These are phyloP conservation scores for Azemiops feae DNA, from an alignment of 2,113 vertebrate species.

Conservation along the genomic window DNA sequence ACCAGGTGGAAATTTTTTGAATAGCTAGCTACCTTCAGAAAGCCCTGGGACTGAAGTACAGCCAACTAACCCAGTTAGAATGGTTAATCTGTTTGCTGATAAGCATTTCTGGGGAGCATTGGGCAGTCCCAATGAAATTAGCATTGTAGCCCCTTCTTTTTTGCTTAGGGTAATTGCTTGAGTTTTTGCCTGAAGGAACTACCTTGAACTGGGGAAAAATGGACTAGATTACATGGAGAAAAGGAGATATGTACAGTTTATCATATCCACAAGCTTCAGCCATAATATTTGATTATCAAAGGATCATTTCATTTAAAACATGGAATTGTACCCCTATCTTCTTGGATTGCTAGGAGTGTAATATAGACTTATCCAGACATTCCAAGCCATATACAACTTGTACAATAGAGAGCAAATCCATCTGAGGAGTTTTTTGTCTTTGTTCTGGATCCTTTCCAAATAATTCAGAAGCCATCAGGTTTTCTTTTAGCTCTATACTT, in stretches of 20 bases:
- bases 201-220: neutral
- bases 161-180: neutral
- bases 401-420: neutral
- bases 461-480: neutral
- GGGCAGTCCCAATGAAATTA: neutral
- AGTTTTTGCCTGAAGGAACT: neutral
- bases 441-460: slow-evolving; percentile 2
- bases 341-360: neutral
- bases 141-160: neutral
- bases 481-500: neutral
- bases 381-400: neutral
- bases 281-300: neutral
- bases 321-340: neutral
- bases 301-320: neutral
- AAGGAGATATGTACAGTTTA: neutral
- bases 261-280: neutral
- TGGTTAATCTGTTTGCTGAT: neutral
- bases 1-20: neutral
- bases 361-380: neutral
- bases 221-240: neutral
- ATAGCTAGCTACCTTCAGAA: neutral
- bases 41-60: neutral
- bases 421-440: neutral
- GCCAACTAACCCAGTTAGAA: neutral
- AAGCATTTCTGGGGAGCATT: neutral